Evolutionary conservation across 2,797 vertebrate species (phyloP), one percentile per base, ranked within the genome.

Genomic region (Cyprinella venusta): DNA sequence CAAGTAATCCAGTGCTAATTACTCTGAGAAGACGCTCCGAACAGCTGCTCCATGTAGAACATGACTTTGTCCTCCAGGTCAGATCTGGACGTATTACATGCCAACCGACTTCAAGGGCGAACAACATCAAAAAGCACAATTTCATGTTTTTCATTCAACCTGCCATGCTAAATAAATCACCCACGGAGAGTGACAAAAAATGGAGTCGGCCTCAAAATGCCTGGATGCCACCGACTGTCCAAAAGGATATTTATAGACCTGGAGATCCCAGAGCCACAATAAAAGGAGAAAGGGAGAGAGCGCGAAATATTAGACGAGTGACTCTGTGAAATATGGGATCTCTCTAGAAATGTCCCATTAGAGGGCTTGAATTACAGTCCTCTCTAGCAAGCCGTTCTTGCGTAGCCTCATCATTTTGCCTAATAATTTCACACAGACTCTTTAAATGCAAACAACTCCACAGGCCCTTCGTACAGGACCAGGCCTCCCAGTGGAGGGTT

Each of bases 1-100:
- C 81, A 30, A 84, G 88, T 88, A 89, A 93, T 90, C 92, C 90
- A 90, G 85, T 84, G 79, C 83, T 83, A 74, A 82, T 83, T 80
- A 82, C 75, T 79, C 87, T 61, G 8, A 56, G 68, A 71, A 81
- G 42, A 80, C 38, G 48, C 64, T 65, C 67, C 7, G 71, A 91
- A 91, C 93, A 94, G 92, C 93, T 94, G 94, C 87, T 56, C 83
- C 89, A 87, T 82, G 64, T 79, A 78, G 59, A 77, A 70, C 81
- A 63, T 42, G 75, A 38, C 36, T 84, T 36, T 80, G 54, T 85
- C 82, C 61, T 74, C 79, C 76, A 65, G 89, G 85, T 88, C 88
- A 87, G 91, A 85, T 91, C 86, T 85, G 82, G 84, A 90, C 88
- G 88, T 89, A 86, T 86, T 89, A 76, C 79, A 80, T 88, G 86